Conservation (phyloP, 2,797 vertebrate species). For the Crypturellus tataupa region DNA sequence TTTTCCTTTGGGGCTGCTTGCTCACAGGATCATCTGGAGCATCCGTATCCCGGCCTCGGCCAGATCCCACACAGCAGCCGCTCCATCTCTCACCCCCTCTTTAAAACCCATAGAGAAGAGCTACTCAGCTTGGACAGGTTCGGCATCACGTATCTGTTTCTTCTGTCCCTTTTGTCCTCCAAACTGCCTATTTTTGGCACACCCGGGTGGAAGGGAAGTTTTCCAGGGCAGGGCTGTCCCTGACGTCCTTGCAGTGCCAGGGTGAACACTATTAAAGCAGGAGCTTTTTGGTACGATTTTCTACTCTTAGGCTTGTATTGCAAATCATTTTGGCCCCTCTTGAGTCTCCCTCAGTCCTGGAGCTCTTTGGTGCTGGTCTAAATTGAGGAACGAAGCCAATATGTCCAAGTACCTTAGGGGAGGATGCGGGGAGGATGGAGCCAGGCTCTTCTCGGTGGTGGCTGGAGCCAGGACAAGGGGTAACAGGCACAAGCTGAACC, state of each 20-base stretch:
- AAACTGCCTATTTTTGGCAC: background rate
- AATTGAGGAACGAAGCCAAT: background rate
- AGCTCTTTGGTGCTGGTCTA: rapidly evolving
- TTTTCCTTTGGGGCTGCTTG: background rate
- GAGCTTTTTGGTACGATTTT: background rate
- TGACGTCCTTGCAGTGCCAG: background rate
- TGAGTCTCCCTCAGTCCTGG: background rate
- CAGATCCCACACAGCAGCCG: too few species aligned
- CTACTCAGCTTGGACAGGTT: background rate
- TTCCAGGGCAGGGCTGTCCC: background rate
- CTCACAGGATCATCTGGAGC: background rate
- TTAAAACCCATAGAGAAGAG: background rate
- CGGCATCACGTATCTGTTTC: background rate
- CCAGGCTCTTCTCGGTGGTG: too few species aligned
- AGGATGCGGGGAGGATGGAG: too few species aligned
- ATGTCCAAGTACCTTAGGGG: too few species aligned
- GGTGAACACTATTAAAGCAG: rapidly evolving
- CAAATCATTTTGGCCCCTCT: background rate
- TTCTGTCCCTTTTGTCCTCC: background rate
- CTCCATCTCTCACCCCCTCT: background rate
- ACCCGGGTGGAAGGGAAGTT: background rate
- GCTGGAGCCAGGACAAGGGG: too few species aligned
- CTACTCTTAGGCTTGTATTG: rapidly evolving
- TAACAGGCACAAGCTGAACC: too few species aligned
- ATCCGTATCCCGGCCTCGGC: too few species aligned